phyloP scores from a whole-genome alignment of 2,888 invertebrate species.

The Tipula confusa region DNA sequence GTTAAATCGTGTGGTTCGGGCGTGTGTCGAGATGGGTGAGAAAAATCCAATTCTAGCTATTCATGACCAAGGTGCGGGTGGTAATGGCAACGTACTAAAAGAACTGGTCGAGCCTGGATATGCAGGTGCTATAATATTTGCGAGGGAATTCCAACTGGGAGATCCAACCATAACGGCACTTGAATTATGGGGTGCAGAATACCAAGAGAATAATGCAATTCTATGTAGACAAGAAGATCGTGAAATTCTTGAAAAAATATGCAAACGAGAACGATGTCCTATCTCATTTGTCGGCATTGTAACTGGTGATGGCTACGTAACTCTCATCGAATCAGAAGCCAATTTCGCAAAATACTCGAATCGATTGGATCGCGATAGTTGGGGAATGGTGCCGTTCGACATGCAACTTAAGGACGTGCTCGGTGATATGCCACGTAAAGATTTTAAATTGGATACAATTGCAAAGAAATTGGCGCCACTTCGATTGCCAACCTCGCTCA shows the following conservation, averaged over 20 bases:
- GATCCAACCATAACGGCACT: conserved; percentile 90
- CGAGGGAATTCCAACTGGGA: conserved; percentile 81
- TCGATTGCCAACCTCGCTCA: conserved; percentile 53
- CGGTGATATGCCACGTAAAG: conserved; percentile 76
- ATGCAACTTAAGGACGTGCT: conserved; percentile 83
- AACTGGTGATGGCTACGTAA: conserved; percentile 76
- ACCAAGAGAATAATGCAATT: conserved; percentile 92
- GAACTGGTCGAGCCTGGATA: conserved; percentile 84
- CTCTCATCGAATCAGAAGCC: conserved; percentile 58
- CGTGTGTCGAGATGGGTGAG: conserved; percentile 78
- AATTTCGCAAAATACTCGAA: conserved; percentile 51
- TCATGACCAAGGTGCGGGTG: conserved; percentile 99
- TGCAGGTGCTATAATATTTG: conserved; percentile 85
- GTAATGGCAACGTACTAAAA: conserved; percentile 94
- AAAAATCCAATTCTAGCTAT: conserved; percentile 89
- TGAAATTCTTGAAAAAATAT: conserved; percentile 64
- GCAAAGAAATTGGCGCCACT: conserved; percentile 53
- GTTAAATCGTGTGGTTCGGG: conserved; percentile 86
- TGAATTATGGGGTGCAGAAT: conserved; percentile 98
- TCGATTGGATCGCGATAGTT: conserved; percentile 44
- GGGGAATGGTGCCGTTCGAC: conserved; percentile 70
- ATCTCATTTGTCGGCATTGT: conserved; percentile 90
- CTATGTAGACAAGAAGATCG: conserved; percentile 68
- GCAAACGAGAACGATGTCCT: conserved; percentile 84
- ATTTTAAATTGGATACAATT: conserved; percentile 51